phyloP scores from a whole-genome alignment of 2,797 vertebrate genomes.

The Micropoecilia bifurca region DNA sequence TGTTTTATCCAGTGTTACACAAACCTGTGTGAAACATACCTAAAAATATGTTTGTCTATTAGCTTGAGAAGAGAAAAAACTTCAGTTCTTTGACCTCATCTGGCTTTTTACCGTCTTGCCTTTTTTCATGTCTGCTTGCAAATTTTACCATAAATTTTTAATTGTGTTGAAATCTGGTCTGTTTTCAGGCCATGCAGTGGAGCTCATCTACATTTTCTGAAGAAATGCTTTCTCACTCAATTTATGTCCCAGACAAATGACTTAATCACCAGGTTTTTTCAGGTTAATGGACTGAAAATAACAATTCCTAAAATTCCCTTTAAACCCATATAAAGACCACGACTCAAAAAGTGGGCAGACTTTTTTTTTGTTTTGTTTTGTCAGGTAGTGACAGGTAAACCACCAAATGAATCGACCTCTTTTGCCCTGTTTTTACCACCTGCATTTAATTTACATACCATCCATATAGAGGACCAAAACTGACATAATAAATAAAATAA shows the following conservation, averaged over 20 bases:
- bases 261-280: background rate
- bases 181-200: background rate
- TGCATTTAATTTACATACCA: background rate
- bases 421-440: background rate
- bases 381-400: background rate
- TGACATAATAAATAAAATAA: too few relatives aligned
- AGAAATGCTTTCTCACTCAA: background rate
- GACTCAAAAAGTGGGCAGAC: background rate
- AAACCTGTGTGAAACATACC: background rate
- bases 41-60: background rate
- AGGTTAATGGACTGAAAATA: background rate
- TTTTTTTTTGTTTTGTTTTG: background rate
- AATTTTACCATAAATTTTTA: background rate
- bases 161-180: background rate
- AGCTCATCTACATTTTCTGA: background rate
- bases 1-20: background rate
- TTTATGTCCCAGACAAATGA: background rate
- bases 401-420: background rate
- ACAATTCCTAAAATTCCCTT: background rate
- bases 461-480: background rate
- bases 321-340: background rate
- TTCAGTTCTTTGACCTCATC: background rate
- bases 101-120: background rate
- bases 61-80: background rate
- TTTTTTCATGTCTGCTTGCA: background rate